These are phyloP conservation scores for Apodemia mormo DNA, from an alignment of 2,888 invertebrate species.

Conservation along the genomic window DNA sequence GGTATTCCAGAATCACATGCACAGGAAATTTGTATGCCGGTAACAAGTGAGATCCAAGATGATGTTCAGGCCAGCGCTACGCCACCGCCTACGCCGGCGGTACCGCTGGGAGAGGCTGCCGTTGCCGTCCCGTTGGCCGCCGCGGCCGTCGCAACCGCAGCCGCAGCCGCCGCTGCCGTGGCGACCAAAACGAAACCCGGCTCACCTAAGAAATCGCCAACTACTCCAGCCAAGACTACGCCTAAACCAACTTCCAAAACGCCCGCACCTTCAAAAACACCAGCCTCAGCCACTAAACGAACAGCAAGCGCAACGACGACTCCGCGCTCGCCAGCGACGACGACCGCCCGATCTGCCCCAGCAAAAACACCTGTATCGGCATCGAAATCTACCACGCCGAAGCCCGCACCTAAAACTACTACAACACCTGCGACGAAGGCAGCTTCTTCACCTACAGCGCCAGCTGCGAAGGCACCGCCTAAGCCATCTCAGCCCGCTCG, in stretches of 20 bases:
- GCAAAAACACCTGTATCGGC: conserved; percentile 35
- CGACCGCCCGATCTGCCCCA: conserved; percentile 38
- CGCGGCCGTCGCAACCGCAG: conserved; percentile 51
- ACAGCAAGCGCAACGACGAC: conserved; percentile 38
- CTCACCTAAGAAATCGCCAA: conserved; percentile 42
- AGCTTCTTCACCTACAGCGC: conserved; percentile 38
- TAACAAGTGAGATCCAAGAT: conserved; percentile 64
- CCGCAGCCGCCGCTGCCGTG: conserved; percentile 45
- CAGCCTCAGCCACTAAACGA: conserved; percentile 43
- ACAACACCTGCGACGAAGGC: conserved; percentile 39
- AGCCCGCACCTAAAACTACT: conserved; percentile 37
- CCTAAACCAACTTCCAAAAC: conserved; percentile 43
- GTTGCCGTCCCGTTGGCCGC: conserved; percentile 44
- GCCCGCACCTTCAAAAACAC: conserved; percentile 45
- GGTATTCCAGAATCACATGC: conserved; percentile 67
- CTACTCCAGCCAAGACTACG: conserved; percentile 47
- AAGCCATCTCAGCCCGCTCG: conserved; percentile 38
- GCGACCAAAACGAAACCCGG: conserved; percentile 40
- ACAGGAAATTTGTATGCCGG: conserved; percentile 75
- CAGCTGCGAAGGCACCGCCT: conserved; percentile 49
- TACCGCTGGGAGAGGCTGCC: conserved; percentile 39
- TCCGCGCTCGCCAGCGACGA: conserved; percentile 37
- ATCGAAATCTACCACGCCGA: conserved; percentile 52
- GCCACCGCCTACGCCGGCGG: conserved; percentile 51
- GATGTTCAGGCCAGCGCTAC: conserved; percentile 51